Conservation (phyloP, 2,113 vertebrate species). For the Brachyhypopomus gauderio region DNA sequence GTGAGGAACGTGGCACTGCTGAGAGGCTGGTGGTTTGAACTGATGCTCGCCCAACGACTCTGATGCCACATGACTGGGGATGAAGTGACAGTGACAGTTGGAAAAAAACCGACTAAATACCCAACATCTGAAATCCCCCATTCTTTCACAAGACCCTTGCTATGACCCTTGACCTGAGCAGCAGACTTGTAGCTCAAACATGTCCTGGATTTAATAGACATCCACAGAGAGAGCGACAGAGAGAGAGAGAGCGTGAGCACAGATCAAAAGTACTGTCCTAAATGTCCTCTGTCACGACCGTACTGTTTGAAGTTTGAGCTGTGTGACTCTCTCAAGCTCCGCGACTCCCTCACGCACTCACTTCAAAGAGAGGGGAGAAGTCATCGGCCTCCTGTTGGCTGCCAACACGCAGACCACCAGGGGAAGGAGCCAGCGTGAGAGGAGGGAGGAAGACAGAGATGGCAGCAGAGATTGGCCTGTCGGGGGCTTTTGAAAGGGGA, state of each 20-base stretch:
- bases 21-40: neutral
- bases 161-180: slow-evolving; percentile 63
- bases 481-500: slow-evolving; percentile 58
- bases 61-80: neutral
- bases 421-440: slow-evolving; percentile 54
- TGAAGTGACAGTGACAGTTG: neutral
- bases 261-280: slow-evolving; percentile 56
- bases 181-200: slow-evolving; percentile 69
- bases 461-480: slow-evolving; percentile 58
- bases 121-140: neutral
- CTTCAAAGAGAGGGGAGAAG: slow-evolving; percentile 70
- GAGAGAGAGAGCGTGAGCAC: slow-evolving; percentile 20
- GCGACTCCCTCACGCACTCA: slow-evolving; percentile 44
- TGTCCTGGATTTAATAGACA: slow-evolving; percentile 64
- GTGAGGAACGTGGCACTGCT: neutral
- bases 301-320: slow-evolving; percentile 68
- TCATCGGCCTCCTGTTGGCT: slow-evolving; percentile 65
- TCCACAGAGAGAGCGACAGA: slow-evolving; percentile 12
- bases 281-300: slow-evolving; percentile 51
- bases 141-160: slow-evolving; percentile 50
- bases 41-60: neutral
- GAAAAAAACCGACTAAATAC: neutral
- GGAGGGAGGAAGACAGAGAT: slow-evolving; percentile 55
- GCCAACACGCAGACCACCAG: slow-evolving; percentile 64
- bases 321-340: slow-evolving; percentile 58